Conservation (phyloP, 2,113 vertebrate species). For the Machaerirhynchus nigripectus region DNA sequence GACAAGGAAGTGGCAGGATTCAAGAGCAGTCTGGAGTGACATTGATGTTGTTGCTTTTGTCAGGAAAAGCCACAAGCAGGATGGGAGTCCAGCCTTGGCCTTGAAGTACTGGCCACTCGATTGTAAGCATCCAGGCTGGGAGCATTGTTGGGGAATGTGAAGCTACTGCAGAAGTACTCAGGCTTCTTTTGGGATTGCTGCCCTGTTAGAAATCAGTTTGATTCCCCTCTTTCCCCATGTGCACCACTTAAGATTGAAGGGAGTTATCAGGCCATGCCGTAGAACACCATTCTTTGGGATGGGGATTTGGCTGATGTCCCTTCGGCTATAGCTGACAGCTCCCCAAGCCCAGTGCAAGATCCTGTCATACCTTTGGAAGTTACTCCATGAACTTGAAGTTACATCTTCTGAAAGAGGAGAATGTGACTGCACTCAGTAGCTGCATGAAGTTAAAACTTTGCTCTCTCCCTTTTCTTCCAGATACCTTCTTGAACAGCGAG, state of each 20-base stretch:
- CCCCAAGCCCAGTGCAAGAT: neutral
- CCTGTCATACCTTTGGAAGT: neutral
- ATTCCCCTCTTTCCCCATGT: neutral
- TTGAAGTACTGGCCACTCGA: neutral
- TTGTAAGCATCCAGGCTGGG: neutral
- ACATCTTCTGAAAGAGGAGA: neutral
- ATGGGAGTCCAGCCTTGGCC: neutral
- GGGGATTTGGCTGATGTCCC: neutral
- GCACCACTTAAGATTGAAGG: neutral
- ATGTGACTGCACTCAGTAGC: neutral
- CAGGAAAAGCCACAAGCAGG: neutral
- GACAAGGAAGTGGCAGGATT: neutral
- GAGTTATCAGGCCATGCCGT: neutral
- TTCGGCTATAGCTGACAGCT: neutral
- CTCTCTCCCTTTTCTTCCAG: slow-evolving; percentile 65
- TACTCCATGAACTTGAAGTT: neutral
- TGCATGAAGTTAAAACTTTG: neutral
- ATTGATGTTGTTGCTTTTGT: neutral
- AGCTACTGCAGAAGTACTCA: neutral
- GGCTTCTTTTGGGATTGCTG: neutral
- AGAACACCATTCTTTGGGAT: neutral
- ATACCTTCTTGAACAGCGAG: slow-evolving; percentile 94
- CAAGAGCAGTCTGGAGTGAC: neutral
- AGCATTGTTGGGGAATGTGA: neutral
- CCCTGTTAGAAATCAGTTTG: neutral